A percentile compares a stretch with the other conserved stretches of the same genome.
phyloP scores from a whole-genome alignment of 2,113 vertebrate species.

The Solenodon paradoxus region DNA sequence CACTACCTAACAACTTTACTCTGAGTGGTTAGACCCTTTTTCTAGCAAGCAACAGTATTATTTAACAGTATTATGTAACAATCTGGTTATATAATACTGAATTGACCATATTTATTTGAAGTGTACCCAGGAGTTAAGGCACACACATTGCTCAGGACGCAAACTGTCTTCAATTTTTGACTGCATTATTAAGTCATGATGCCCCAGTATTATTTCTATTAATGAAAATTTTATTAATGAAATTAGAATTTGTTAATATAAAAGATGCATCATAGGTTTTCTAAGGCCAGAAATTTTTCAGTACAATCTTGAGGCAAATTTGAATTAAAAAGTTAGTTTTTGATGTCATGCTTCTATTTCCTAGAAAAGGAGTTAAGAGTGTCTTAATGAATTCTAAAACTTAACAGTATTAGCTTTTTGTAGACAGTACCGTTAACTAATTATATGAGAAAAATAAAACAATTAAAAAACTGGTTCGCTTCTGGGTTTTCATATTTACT shows the following conservation, averaged over 20 bases:
- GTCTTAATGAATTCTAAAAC: slow-evolving; percentile 13
- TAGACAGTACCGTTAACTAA: background rate
- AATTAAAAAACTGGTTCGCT: background rate
- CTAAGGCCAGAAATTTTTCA: background rate
- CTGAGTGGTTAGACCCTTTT: background rate
- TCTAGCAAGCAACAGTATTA: background rate
- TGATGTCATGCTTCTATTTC: slow-evolving; percentile 8
- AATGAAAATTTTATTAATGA: background rate
- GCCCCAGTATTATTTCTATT: background rate
- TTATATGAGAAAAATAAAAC: background rate
- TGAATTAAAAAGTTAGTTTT: slow-evolving; percentile 18
- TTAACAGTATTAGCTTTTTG: background rate
- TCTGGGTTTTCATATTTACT: background rate
- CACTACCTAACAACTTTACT: background rate
- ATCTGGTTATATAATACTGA: background rate
- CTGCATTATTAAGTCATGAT: background rate
- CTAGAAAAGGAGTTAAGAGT: background rate
- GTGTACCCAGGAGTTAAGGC: background rate
- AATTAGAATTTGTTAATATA: background rate
- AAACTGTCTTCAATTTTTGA: background rate
- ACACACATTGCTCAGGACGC: background rate
- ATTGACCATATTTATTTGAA: background rate
- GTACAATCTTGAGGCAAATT: background rate
- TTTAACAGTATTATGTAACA: no score
- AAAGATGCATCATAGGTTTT: background rate